These are phyloP conservation scores for Okamejei kenojei DNA, from an alignment of 2,797 vertebrate genomes.

Conservation along the genomic window DNA sequence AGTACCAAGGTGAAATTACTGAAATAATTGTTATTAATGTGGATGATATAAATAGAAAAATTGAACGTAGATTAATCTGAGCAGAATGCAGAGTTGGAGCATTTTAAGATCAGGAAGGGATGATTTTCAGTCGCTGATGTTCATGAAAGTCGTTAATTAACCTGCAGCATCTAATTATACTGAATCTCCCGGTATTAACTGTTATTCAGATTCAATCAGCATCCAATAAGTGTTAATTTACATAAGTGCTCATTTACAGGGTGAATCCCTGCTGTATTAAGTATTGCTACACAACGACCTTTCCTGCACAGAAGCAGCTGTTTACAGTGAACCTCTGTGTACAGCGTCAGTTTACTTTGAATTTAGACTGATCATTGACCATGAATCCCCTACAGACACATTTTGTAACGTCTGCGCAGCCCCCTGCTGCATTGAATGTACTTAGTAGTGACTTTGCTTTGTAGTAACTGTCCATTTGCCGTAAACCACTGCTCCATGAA, in stretches of 20 bases:
- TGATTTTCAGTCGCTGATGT: background rate
- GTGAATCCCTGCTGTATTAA: background rate
- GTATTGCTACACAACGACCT: background rate
- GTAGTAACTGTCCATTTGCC: background rate
- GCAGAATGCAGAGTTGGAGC: background rate
- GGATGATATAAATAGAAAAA: background rate
- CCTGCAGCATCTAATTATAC: background rate
- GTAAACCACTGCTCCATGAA: background rate
- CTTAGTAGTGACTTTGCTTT: background rate
- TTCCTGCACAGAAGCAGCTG: background rate
- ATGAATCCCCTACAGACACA: background rate
- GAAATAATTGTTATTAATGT: background rate
- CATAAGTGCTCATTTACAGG: background rate
- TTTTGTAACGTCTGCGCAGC: background rate
- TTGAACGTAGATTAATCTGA: background rate
- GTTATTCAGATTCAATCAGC: background rate
- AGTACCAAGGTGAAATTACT: background rate
- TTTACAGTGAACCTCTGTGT: slow-evolving; percentile 3
- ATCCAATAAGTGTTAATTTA: background rate
- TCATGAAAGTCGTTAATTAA: background rate
- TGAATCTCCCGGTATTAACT: background rate
- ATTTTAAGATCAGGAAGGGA: background rate
- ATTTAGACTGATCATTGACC: background rate
- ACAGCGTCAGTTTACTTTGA: background rate
- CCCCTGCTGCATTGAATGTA: background rate